A percentile compares a stretch with the other conserved stretches of the same genome.
These are phyloP conservation scores for Myxocyprinus asiaticus DNA, from an alignment of 2,113 vertebrate species.

Conservation along the genomic window DNA sequence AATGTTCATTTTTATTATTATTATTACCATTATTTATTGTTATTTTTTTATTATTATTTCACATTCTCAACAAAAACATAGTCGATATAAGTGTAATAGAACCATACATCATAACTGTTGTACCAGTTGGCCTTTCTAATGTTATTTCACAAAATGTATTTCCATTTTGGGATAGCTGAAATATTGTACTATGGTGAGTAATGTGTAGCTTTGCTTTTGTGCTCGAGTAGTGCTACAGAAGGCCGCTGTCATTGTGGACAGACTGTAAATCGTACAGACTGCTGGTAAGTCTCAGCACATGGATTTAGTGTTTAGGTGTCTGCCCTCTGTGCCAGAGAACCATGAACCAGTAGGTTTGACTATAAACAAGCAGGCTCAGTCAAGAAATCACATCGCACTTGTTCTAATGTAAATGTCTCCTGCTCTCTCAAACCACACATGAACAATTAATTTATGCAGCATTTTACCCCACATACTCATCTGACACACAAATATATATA, in stretches of 20 bases:
- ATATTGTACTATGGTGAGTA: slow-evolving; percentile 17
- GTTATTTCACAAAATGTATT: slow-evolving; percentile 10
- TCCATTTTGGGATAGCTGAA: slow-evolving; percentile 21
- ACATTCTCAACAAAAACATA: too few species aligned
- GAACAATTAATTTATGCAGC: too few species aligned
- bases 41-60: too few species aligned
- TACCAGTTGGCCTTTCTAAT: slow-evolving; percentile 16
- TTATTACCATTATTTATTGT: too few species aligned
- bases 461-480: too few species aligned
- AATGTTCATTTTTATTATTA: too few species aligned
- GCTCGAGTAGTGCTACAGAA: neutral
- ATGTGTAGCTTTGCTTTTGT: slow-evolving; percentile 8
- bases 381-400: too few species aligned
- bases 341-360: too few species aligned
- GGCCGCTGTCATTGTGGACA: slow-evolving; percentile 11
- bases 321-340: slow-evolving; percentile 8
- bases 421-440: too few species aligned
- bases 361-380: too few species aligned
- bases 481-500: too few species aligned
- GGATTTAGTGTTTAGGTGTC: slow-evolving; percentile 37
- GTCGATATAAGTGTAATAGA: neutral
- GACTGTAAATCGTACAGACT: slow-evolving; percentile 20
- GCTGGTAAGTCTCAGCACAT: slow-evolving; percentile 18
- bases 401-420: too few species aligned
- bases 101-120: slow-evolving; percentile 10